A percentile compares a stretch with the other conserved stretches of the same genome.
Conservation (phyloP, 1,140 invertebrate species). For the Sitodiplosis mosellana region DNA sequence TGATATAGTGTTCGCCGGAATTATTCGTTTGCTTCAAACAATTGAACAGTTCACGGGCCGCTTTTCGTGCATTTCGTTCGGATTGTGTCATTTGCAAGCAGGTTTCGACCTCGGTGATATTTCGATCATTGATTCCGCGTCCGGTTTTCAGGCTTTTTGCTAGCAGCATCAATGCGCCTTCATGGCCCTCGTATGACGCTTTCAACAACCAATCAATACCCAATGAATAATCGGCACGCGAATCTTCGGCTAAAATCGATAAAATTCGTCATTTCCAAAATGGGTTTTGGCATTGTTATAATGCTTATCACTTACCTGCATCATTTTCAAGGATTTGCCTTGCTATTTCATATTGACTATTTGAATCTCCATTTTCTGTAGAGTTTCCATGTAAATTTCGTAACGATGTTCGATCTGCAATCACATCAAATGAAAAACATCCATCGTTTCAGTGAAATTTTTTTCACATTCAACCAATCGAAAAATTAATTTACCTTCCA, state of each 20-base stretch:
- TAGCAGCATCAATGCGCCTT: conserved; percentile 58
- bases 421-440: conserved; percentile 36
- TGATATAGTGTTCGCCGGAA: conserved; percentile 71
- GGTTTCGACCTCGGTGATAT: conserved; percentile 59
- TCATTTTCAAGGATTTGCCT: conserved; percentile 38
- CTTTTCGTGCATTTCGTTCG: conserved; percentile 68
- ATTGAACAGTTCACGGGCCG: conserved; percentile 65
- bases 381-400: conserved; percentile 35
- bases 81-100: conserved; percentile 65
- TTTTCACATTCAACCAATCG: neutral
- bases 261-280: neutral
- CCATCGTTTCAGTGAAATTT: neutral
- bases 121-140: conserved; percentile 60
- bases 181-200: conserved; percentile 75
- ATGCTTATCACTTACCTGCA: conserved; percentile 26
- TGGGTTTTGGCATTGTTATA: neutral
- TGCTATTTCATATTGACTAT: conserved; percentile 44
- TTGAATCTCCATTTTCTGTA: conserved; percentile 45
- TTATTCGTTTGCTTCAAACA: conserved; percentile 35
- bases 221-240: conserved; percentile 32
- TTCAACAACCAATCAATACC: conserved; percentile 78
- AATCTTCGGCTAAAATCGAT: conserved; percentile 16
- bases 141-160: conserved; percentile 52
- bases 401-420: conserved; percentile 47
- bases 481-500: conserved; percentile 13